These are phyloP conservation scores for Sebastes cheni DNA, from an alignment of 2,797 vertebrate genomes.

Conservation along the genomic window DNA sequence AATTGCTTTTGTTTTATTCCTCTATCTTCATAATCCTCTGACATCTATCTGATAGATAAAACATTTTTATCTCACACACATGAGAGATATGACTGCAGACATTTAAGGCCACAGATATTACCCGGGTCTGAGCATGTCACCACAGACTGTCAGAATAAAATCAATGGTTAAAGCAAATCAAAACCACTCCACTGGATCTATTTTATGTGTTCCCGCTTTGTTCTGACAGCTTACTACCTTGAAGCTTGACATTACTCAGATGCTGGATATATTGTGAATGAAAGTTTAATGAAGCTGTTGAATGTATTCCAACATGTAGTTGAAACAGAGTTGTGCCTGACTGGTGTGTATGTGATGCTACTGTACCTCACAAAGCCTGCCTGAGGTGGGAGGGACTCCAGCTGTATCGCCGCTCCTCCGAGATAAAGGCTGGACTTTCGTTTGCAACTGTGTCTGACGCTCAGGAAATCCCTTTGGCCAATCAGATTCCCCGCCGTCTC, in stretches of 20 bases:
- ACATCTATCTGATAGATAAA: neutral
- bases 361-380: constrained; percentile 84
- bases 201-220: neutral
- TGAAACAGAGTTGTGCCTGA: neutral
- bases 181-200: neutral
- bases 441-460: constrained; percentile 79
- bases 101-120: neutral
- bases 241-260: neutral
- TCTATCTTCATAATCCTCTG: neutral
- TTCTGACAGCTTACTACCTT: neutral
- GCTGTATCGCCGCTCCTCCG: constrained; percentile 77
- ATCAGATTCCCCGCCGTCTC: constrained; percentile 81
- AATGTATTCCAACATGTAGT: neutral
- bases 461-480: constrained; percentile 86
- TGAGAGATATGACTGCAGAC: neutral
- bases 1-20: neutral
- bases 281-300: neutral
- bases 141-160: neutral
- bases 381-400: constrained; percentile 78
- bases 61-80: neutral
- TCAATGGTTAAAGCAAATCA: neutral
- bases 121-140: neutral
- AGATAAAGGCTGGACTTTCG: constrained; percentile 76
- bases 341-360: neutral
- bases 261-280: neutral